A percentile compares a stretch with the other conserved stretches of the same genome.
These are phyloP conservation scores for Emydura subglobosa DNA, from an alignment of 2,113 vertebrate species.

Conservation along the genomic window DNA sequence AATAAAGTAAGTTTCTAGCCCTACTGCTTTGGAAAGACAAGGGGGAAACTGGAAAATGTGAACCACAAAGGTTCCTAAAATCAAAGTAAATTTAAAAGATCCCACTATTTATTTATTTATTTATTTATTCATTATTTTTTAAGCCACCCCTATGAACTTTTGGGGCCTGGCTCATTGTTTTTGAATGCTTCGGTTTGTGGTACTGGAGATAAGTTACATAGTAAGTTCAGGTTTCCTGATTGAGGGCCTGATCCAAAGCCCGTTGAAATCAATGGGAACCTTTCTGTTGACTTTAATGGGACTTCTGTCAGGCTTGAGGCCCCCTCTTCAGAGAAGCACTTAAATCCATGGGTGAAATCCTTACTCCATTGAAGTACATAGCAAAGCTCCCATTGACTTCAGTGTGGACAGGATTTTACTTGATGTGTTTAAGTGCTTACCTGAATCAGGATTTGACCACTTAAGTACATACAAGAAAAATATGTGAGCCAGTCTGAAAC, in stretches of 20 bases:
- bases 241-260: not conserved
- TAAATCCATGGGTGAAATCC: not conserved
- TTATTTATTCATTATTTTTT: not conserved
- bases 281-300: not conserved
- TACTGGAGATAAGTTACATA: not conserved
- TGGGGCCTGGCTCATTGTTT: not conserved
- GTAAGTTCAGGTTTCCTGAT: not conserved
- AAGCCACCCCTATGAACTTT: not conserved
- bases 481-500: slow-evolving; percentile 9
- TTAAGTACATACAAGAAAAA: slow-evolving; percentile 38
- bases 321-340: not conserved
- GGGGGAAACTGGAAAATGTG: not conserved
- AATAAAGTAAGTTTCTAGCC: not conserved
- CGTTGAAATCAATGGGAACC: not conserved
- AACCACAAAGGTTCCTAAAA: rapidly evolving
- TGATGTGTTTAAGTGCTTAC: not conserved
- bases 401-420: not conserved
- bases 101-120: rapidly evolving
- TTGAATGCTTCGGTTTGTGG: not conserved
- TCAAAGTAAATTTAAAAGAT: not conserved
- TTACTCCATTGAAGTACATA: not conserved
- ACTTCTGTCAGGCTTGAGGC: not conserved
- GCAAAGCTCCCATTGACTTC: not conserved
- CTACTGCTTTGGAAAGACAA: not conserved
- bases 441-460: slow-evolving; percentile 23